Evolutionary conservation across 1,140 invertebrate species (phyloP).

Genomic region (Platyura marginata): DNA sequence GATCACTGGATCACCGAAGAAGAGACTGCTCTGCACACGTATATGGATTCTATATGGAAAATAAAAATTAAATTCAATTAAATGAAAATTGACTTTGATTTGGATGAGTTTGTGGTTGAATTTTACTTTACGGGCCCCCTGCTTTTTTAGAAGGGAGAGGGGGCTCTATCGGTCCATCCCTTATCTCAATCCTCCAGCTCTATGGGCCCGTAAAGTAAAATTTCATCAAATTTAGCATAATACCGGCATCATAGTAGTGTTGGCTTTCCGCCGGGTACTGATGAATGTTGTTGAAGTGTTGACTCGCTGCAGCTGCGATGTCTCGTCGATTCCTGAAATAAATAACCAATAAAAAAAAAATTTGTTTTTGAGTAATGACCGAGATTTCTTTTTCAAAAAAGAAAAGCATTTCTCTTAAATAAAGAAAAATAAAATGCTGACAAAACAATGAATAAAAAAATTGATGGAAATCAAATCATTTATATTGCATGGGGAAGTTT

Average conservation of each 20-base stretch:
- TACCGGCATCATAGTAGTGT: not conserved
- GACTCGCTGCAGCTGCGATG: conserved; percentile 32
- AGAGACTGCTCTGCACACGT: not conserved
- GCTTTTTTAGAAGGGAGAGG: not conserved
- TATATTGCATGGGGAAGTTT: not conserved
- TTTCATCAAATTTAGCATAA: no score
- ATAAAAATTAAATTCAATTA: not conserved
- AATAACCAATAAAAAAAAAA: not conserved
- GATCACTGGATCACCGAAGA: not conserved
- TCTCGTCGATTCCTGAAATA: conserved; percentile 26
- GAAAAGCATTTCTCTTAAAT: no score
- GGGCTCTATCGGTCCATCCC: not conserved
- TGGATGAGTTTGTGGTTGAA: not conserved
- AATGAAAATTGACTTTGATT: no score
- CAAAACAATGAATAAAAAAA: not conserved
- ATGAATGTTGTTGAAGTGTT: conserved; percentile 45
- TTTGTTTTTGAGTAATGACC: not conserved
- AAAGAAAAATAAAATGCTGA: not conserved
- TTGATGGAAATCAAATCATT: not conserved
- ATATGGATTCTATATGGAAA: not conserved
- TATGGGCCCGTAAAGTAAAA: no score
- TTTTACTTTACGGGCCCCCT: not conserved
- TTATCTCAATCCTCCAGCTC: no score
- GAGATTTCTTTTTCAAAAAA: not conserved
- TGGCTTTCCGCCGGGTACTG: conserved; percentile 19